Evolutionary conservation across 2,797 vertebrate genomes (phyloP).

Genomic region (Coracias cyanogaster): DNA sequence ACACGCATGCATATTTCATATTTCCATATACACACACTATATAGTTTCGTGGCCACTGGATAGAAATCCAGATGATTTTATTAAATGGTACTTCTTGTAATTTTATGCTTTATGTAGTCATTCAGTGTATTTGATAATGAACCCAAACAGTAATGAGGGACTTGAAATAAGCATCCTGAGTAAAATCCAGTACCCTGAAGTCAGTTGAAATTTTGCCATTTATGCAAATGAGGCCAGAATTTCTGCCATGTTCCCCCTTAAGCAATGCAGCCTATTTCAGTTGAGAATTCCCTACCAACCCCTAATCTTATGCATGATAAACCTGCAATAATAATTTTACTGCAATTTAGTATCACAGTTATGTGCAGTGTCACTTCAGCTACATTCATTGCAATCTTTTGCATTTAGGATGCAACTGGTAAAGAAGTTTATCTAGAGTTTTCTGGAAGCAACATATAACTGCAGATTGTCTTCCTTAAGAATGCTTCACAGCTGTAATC

Average conservation of each 20-base stretch:
- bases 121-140: background rate
- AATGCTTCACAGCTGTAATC: background rate
- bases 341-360: background rate
- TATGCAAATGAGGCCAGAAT: background rate
- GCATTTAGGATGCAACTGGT: background rate
- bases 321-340: background rate
- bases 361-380: background rate
- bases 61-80: background rate
- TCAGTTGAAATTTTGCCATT: background rate
- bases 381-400: background rate
- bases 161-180: background rate
- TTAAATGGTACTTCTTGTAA: background rate
- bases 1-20: no score
- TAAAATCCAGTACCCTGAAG: background rate
- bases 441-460: background rate
- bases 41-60: background rate
- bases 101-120: background rate
- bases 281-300: background rate
- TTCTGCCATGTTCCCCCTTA: background rate
- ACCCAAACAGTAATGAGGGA: background rate
- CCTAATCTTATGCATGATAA: background rate
- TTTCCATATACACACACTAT: background rate
- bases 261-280: background rate
- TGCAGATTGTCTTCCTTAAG: background rate
- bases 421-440: background rate